Percentiles rank a stretch among this genome's conserved stretches.
These are phyloP conservation scores for Lonchura striata DNA, from an alignment of 2,113 vertebrate genomes.

Conservation along the genomic window DNA sequence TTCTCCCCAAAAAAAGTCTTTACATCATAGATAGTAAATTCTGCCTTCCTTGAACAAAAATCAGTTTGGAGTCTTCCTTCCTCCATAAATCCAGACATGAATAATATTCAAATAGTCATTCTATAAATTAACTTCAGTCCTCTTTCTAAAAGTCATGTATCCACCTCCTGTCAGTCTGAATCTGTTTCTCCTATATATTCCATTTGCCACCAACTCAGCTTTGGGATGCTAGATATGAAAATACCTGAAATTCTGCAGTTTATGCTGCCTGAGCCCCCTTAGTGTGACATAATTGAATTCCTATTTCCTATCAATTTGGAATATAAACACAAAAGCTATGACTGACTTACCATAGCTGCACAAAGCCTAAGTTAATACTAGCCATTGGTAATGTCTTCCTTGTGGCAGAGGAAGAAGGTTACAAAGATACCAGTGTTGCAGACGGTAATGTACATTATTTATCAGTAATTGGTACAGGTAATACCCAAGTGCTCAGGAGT, in stretches of 20 bases:
- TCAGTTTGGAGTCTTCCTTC: neutral
- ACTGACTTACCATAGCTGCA: neutral
- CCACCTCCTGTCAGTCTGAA: neutral
- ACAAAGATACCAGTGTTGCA: neutral
- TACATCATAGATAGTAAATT: neutral
- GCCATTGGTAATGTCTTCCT: neutral
- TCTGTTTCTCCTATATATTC: neutral
- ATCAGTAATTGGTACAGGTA: neutral
- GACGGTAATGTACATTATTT: neutral
- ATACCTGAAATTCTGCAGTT: neutral
- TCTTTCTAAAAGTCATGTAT: neutral
- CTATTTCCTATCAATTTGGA: neutral
- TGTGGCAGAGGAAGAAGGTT: neutral
- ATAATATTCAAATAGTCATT: neutral
- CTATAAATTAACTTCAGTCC: neutral
- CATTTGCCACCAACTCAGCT: neutral
- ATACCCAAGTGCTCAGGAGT: neutral
- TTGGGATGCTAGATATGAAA: neutral
- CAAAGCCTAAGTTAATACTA: neutral
- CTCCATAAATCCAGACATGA: neutral
- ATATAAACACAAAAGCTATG: neutral
- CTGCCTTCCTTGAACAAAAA: neutral
- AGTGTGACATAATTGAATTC: neutral
- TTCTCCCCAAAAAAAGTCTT: rapidly evolving
- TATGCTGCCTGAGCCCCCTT: neutral